These are phyloP conservation scores for Charina bottae DNA, from an alignment of 2,113 vertebrate species.

Conservation along the genomic window DNA sequence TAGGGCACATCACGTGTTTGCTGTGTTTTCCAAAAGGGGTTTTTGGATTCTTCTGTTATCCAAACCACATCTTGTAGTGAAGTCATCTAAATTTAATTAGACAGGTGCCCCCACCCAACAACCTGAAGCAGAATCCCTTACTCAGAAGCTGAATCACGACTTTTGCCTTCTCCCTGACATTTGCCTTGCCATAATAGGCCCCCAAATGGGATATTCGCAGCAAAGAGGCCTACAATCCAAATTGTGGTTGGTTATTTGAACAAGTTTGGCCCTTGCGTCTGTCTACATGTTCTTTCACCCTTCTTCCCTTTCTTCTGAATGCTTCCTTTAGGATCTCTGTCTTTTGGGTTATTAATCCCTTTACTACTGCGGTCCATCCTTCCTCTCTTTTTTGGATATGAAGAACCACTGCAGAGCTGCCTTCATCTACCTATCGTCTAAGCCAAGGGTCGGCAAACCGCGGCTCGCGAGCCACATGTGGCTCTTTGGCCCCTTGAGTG, in stretches of 20 bases:
- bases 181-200: not conserved
- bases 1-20: not conserved
- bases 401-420: not conserved
- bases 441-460: too few species aligned
- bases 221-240: not conserved
- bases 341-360: not conserved
- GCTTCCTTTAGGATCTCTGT: not conserved
- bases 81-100: not conserved
- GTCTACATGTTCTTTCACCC: not conserved
- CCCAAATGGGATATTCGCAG: not conserved
- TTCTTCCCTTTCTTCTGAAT: not conserved
- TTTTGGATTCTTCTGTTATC: not conserved
- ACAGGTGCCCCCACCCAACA: not conserved
- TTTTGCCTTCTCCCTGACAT: not conserved
- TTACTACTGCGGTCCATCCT: not conserved
- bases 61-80: not conserved
- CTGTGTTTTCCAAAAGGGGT: not conserved
- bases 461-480: too few species aligned
- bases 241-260: not conserved
- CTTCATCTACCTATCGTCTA: too few species aligned
- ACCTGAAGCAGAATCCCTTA: not conserved
- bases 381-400: not conserved
- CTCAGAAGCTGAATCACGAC: not conserved
- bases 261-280: not conserved
- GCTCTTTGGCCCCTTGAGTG: too few species aligned